Conservation (phyloP, 2,797 vertebrate species). For the Bradypus variegatus region DNA sequence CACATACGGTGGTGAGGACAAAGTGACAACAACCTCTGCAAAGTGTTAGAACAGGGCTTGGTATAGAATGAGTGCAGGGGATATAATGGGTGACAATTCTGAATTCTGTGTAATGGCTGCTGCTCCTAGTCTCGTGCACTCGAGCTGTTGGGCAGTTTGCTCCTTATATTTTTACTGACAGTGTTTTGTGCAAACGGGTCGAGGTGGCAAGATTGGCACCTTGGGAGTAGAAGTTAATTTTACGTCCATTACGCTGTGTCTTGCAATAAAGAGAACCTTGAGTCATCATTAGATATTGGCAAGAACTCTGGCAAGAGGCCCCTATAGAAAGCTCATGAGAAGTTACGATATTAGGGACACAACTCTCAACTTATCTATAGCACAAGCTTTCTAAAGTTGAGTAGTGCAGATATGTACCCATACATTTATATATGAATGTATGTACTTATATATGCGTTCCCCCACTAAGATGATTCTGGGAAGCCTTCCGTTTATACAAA, state of each 20-base stretch:
- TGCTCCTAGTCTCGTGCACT: neutral
- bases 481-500: neutral
- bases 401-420: too few relatives aligned
- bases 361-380: neutral
- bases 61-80: accelerated
- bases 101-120: neutral
- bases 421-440: neutral
- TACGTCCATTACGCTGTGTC: neutral
- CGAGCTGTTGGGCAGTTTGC: neutral
- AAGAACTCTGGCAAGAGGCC: neutral
- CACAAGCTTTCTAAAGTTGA: too few relatives aligned
- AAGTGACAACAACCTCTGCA: neutral
- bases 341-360: too few relatives aligned
- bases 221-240: too few relatives aligned
- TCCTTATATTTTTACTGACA: neutral
- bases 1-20: neutral
- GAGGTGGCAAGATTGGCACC: neutral
- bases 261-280: neutral
- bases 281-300: too few relatives aligned
- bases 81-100: neutral
- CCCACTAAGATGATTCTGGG: neutral
- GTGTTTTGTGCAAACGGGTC: neutral
- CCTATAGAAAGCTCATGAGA: neutral
- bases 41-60: neutral
- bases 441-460: neutral